Conservation (phyloP, 2,113 vertebrate genomes). For the Carassius gibelio region DNA sequence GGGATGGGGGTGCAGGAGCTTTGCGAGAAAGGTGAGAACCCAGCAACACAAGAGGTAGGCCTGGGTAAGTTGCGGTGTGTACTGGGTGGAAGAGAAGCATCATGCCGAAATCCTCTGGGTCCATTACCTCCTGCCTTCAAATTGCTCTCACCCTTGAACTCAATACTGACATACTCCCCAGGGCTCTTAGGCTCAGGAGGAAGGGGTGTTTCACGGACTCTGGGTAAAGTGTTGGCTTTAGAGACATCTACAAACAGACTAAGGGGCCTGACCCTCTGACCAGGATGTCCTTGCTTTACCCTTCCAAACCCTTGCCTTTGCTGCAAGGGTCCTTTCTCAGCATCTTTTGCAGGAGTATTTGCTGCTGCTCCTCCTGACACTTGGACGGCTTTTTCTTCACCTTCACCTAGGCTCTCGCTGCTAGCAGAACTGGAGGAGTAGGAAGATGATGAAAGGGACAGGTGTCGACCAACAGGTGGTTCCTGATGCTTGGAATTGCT, state of each 20-base stretch:
- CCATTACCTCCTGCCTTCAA: constrained; percentile 52
- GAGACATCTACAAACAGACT: constrained; percentile 77
- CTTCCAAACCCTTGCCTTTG: constrained; percentile 66
- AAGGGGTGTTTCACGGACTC: constrained; percentile 72
- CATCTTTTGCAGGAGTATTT: constrained; percentile 51
- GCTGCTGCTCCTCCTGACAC: constrained; percentile 40
- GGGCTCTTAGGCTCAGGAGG: constrained; percentile 75
- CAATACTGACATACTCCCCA: constrained; percentile 79
- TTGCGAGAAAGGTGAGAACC: constrained; percentile 67
- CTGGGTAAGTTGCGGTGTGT: constrained; percentile 63
- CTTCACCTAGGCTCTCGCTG: constrained; percentile 81
- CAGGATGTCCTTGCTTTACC: constrained; percentile 64
- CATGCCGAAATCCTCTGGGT: constrained; percentile 56
- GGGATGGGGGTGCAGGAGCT: constrained; percentile 68
- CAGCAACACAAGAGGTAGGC: constrained; percentile 71
- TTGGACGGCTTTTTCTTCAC: constrained; percentile 66
- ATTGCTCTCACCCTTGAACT: constrained; percentile 67
- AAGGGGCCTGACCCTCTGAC: constrained; percentile 69
- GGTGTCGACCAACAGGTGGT: constrained; percentile 60
- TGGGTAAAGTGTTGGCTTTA: constrained; percentile 78
- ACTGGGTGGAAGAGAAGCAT: constrained; percentile 62
- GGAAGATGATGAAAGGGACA: constrained; percentile 76
- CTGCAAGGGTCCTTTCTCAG: constrained; percentile 50
- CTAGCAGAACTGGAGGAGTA: constrained; percentile 82
- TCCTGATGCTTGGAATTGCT: constrained; percentile 43